phyloP scores from a whole-genome alignment of 2,888 invertebrate species.

The Apotomis capreana region DNA sequence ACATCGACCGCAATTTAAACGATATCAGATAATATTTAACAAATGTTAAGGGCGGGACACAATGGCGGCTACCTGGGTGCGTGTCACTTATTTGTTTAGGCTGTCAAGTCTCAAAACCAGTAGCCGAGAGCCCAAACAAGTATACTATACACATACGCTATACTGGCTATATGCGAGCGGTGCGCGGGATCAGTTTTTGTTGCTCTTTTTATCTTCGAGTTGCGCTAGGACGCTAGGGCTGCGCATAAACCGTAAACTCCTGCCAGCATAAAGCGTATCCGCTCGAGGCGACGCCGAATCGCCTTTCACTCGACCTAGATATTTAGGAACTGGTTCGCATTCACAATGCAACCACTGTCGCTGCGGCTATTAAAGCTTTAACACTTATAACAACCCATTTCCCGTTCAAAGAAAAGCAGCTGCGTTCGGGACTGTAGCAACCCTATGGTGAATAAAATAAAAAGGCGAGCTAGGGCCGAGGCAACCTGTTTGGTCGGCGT shows the following conservation, averaged over 20 bases:
- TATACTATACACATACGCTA: constrained; percentile 64
- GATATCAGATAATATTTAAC: constrained; percentile 80
- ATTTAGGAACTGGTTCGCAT: constrained; percentile 79
- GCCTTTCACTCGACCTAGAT: constrained; percentile 83
- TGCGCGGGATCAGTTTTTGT: constrained; percentile 73
- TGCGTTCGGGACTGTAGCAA: constrained; percentile 53
- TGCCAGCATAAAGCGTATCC: constrained; percentile 55
- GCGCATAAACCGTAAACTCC: constrained; percentile 25
- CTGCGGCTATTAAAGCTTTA: constrained; percentile 14
- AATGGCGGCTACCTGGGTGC: constrained; percentile 73
- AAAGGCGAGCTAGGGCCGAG: constrained; percentile 70
- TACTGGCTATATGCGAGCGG: constrained; percentile 54
- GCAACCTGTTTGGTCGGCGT: constrained; percentile 78
- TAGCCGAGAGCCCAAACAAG: constrained; percentile 72
- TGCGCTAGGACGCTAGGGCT: constrained; percentile 73
- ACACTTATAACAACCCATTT: constrained; percentile 47
- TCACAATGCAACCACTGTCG: constrained; percentile 62
- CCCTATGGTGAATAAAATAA: constrained; percentile 74
- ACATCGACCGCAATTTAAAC: constrained; percentile 61
- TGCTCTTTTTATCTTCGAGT: constrained; percentile 72
- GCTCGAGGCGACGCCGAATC: constrained; percentile 65
- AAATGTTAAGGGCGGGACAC: constrained; percentile 72
- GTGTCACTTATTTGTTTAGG: constrained; percentile 82
- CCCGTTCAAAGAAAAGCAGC: constrained; percentile 46
- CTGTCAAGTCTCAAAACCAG: constrained; percentile 78